A percentile compares a stretch with the other conserved stretches of the same genome.
These are phyloP conservation scores for Cotesia congregata DNA, from an alignment of 2,888 invertebrate genomes.

Conservation along the genomic window DNA sequence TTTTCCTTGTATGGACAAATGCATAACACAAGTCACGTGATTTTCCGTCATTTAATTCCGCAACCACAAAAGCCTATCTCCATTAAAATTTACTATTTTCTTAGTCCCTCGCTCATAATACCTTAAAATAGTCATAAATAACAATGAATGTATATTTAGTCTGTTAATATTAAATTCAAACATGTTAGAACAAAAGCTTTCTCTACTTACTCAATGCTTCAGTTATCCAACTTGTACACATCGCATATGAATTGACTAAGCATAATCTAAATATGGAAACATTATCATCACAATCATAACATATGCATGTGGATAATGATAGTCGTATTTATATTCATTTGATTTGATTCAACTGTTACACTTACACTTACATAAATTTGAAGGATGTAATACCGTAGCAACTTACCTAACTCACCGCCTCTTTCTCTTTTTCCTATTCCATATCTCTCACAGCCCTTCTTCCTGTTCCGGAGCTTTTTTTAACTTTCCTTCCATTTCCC, in stretches of 20 bases:
- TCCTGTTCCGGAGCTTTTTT: conserved; percentile 38
- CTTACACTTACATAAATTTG: neutral
- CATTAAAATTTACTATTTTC: neutral
- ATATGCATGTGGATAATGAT: neutral
- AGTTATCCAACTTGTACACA: neutral
- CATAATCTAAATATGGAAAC: neutral
- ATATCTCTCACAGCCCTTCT: conserved; percentile 19
- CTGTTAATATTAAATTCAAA: neutral
- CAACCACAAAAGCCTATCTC: no score
- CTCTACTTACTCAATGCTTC: neutral
- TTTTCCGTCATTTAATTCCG: no score
- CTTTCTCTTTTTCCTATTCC: neutral
- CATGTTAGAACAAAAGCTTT: neutral
- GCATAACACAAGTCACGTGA: no score
- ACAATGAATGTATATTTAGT: no score
- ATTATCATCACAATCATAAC: neutral
- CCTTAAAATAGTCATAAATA: no score
- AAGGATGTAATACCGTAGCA: neutral
- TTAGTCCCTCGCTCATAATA: neutral
- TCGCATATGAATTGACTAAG: conserved; percentile 1
- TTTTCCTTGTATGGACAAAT: no score
- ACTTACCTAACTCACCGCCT: neutral
- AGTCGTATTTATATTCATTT: neutral
- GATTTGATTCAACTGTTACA: neutral
- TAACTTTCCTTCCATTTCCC: conserved; percentile 55